Conservation (phyloP, 2,888 invertebrate species). For the Sarcophaga subvicina region DNA sequence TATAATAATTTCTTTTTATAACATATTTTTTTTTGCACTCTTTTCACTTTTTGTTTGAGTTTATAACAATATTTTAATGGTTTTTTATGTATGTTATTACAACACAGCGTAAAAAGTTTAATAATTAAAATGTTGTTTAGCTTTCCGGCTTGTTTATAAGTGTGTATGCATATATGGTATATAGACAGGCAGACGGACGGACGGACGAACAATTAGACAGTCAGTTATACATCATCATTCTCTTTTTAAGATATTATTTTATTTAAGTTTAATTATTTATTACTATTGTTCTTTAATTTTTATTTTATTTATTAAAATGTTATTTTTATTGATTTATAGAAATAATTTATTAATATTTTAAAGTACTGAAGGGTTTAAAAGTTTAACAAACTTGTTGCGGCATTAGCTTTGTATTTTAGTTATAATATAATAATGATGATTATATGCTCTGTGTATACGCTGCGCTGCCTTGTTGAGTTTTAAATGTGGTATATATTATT, state of each 20-base stretch:
- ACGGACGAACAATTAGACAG: not conserved
- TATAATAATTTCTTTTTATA: conserved; percentile 47
- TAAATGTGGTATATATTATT: conserved; percentile 61
- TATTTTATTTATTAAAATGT: conserved; percentile 14
- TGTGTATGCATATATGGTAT: conserved; percentile 2
- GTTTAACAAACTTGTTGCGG: not conserved
- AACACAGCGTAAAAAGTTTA: conserved; percentile 59
- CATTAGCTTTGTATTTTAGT: conserved; percentile 23
- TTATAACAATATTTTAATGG: conserved; percentile 53
- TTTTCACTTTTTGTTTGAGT: conserved; percentile 53
- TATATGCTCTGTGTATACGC: conserved; percentile 47
- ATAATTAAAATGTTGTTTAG: conserved; percentile 48
- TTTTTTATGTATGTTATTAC: conserved; percentile 52
- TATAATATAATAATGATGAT: conserved; percentile 14
- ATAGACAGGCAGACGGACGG: conserved; percentile 14
- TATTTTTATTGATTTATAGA: conserved; percentile 5
- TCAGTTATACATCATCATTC: conserved; percentile 40
- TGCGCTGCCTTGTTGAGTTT: conserved; percentile 61
- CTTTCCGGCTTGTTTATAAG: conserved; percentile 61
- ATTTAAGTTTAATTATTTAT: conserved; percentile 7
- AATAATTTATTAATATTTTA: conserved; percentile 15
- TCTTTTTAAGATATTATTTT: conserved; percentile 23
- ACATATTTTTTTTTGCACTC: conserved; percentile 50
- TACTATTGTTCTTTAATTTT: not conserved
- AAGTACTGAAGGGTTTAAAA: conserved; percentile 2